Evolutionary conservation across 2,113 vertebrate species (phyloP).

Genomic region (Leiothrix lutea): DNA sequence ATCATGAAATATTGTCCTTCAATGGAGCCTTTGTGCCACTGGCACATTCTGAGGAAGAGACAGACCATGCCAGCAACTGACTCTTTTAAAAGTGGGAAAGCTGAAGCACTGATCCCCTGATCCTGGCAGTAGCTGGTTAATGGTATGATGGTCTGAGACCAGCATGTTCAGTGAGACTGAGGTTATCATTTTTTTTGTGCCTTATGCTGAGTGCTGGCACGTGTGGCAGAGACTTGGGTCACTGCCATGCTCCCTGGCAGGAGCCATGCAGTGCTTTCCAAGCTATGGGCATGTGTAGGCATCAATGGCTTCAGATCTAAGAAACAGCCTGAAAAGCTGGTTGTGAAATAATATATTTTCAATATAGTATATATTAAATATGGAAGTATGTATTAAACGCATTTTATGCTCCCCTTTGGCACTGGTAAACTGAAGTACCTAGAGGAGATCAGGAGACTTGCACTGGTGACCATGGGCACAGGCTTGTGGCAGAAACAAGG

Average conservation of each 20-base stretch:
- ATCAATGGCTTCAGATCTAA: not conserved
- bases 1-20: not conserved
- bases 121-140: not conserved
- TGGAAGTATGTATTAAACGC: no score
- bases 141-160: not conserved
- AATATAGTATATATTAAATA: not conserved
- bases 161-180: not conserved
- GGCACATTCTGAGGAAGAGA: not conserved
- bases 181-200: not conserved
- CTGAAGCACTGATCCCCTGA: not conserved
- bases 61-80: not conserved
- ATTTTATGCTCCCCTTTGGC: not conserved
- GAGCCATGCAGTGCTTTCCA: not conserved
- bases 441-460: not conserved
- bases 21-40: not conserved
- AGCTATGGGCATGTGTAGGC: fast-evolving
- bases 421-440: not conserved
- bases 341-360: not conserved
- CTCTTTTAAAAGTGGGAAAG: not conserved
- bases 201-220: not conserved
- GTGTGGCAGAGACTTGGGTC: not conserved
- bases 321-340: not conserved
- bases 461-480: not conserved
- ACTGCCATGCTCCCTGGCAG: not conserved
- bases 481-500: not conserved